Base-by-base conservation (phyloP, 2,797 vertebrate genomes). In the Falco peregrinus region DNA sequence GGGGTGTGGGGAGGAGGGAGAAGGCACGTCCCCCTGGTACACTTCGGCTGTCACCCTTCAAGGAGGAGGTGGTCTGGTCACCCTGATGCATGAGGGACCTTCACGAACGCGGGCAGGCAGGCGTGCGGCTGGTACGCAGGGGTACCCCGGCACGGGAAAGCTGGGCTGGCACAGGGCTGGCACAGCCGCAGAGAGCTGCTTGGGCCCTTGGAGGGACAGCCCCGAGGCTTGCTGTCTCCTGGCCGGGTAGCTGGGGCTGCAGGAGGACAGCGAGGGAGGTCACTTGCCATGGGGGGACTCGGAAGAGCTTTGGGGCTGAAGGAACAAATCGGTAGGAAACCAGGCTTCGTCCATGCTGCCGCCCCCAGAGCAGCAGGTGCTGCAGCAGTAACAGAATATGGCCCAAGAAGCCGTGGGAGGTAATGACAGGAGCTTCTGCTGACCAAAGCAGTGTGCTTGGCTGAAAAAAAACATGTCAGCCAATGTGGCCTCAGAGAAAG, bases 291-390 rank as follows among this genome's bases (percentile, higher is more conserved):
- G 0, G 5, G 33, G 14, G 14, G 17, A 28, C 43, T 31, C 11
- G 7, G 41, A 77, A 74, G 33, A 82, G 7, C 21, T 71, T 56
- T 39, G n/a, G 6, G 5, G 13, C 6, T 2, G 2, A 82, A 85
- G 28, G 33, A 47, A 25, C 2, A n/a, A 51, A 20, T 3, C 4
- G 0, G 12, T 35, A 59, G 10, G 20, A 71, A 63, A 68, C 3
- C 8, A 56, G 53, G 33, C 18, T 89, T 56, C 39, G 8, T 63
- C 29, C 26, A 12, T 74, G 74, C 51, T 33, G 15, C 39, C 54
- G 33, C 39, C 39, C 56, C 10, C 41, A 29, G 39, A 54, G 33
- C 2, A 77, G 29, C 26, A 33, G 1, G 4, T 54, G 31, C 37
- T 89, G 51, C 39, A 68, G 57, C 53, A 39, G 29, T 16, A 68